Conservation (phyloP, 2,113 vertebrate species). For the cat (Felis catus) region DNA sequence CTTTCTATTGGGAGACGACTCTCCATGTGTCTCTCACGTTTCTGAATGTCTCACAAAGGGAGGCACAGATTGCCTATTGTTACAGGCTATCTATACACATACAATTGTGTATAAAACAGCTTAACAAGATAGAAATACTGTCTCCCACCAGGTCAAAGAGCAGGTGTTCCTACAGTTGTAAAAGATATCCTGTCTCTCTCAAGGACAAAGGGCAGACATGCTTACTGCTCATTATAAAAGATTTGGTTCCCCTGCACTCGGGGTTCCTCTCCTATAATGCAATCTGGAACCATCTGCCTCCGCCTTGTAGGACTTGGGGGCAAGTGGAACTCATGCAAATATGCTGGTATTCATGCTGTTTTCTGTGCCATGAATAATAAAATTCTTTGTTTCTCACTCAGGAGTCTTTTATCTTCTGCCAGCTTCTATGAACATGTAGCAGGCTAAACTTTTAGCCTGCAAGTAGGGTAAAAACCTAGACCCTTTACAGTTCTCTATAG, state of each 20-base stretch:
- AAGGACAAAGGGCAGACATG: not conserved
- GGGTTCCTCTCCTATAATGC: not conserved
- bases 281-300: not conserved
- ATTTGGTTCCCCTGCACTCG: not conserved
- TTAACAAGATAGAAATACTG: not conserved
- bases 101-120: not conserved
- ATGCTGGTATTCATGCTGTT: not conserved
- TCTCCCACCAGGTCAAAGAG: not conserved
- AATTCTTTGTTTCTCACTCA: not conserved
- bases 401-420: not conserved
- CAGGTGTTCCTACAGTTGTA: not conserved
- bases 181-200: constrained; percentile 1
- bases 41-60: not conserved
- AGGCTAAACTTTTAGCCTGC: not conserved
- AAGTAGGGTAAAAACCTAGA: not conserved
- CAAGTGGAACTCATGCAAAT: not conserved
- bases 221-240: not conserved
- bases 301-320: not conserved
- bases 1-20: not conserved
- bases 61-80: not conserved
- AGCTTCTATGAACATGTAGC: not conserved
- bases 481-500: not conserved
- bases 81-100: not conserved
- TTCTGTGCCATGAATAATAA: not conserved
- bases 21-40: not conserved